Evolutionary conservation across 2,113 vertebrate species (phyloP).

Genomic region (Hydropotes inermis): DNA sequence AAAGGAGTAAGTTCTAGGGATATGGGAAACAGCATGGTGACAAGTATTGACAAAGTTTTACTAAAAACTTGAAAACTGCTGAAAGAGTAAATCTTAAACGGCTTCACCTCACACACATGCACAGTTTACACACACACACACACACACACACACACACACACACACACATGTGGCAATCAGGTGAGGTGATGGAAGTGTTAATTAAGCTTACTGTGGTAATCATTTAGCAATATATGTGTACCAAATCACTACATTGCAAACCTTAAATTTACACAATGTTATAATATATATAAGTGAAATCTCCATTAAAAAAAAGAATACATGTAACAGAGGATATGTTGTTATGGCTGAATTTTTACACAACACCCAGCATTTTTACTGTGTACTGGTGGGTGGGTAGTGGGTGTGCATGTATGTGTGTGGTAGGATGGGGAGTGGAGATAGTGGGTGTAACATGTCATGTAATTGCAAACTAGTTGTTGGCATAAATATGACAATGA

Average conservation of each 20-base stretch:
- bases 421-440: not conserved
- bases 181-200: not conserved
- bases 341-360: not conserved
- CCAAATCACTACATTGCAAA: not conserved
- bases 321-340: not conserved
- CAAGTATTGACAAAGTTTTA: not conserved
- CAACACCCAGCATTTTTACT: not conserved
- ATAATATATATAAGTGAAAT: not conserved
- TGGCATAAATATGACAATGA: not conserved
- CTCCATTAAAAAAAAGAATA: not conserved
- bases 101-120: not conserved
- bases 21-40: not conserved
- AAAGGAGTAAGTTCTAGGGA: not conserved
- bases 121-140: not conserved
- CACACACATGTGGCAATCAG: not conserved
- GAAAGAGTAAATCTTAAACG: not conserved
- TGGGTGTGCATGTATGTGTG: not conserved
- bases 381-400: not conserved
- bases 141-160: no score
- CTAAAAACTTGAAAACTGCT: not conserved
- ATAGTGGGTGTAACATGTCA: fast-evolving
- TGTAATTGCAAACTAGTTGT: not conserved
- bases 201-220: not conserved
- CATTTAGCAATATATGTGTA: not conserved
- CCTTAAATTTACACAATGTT: not conserved